These are phyloP conservation scores for Corythornis madagascariensis DNA, from an alignment of 2,113 vertebrate genomes.

Conservation along the genomic window DNA sequence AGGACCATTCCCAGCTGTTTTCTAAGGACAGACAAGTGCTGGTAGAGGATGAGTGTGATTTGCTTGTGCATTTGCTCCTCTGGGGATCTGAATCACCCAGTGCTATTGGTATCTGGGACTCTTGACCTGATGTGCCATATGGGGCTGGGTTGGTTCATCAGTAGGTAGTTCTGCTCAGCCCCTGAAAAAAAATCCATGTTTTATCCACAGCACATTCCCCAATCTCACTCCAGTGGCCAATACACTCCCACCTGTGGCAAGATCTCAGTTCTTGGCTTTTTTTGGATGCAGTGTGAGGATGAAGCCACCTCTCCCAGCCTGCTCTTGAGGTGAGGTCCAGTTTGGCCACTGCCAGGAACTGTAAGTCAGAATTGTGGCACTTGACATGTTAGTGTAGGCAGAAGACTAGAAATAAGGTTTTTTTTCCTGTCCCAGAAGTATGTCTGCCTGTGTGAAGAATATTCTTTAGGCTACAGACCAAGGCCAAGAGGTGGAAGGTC, in stretches of 20 bases:
- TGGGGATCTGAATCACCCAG: not conserved
- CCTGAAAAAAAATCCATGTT: not conserved
- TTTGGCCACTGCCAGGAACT: not conserved
- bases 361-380: not conserved
- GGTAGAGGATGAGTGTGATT: not conserved
- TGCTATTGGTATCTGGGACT: not conserved
- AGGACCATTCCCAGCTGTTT: not conserved
- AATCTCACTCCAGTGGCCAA: not conserved
- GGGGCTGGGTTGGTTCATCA: not conserved
- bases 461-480: not conserved
- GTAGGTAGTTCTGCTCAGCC: not conserved
- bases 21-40: not conserved
- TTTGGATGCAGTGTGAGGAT: not conserved
- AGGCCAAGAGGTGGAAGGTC: not conserved
- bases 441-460: too few relatives aligned
- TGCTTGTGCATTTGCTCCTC: not conserved
- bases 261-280: not conserved
- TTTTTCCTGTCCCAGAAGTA: too few relatives aligned
- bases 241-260: not conserved
- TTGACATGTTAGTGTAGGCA: not conserved
- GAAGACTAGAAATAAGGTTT: not conserved
- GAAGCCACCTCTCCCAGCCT: not conserved
- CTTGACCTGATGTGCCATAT: not conserved
- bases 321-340: not conserved
- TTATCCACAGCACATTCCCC: not conserved